Percentiles rank a stretch among this genome's conserved stretches.
phyloP scores from a whole-genome alignment of 2,888 invertebrate genomes.

The Ashinkailepas kermadecensis region DNA sequence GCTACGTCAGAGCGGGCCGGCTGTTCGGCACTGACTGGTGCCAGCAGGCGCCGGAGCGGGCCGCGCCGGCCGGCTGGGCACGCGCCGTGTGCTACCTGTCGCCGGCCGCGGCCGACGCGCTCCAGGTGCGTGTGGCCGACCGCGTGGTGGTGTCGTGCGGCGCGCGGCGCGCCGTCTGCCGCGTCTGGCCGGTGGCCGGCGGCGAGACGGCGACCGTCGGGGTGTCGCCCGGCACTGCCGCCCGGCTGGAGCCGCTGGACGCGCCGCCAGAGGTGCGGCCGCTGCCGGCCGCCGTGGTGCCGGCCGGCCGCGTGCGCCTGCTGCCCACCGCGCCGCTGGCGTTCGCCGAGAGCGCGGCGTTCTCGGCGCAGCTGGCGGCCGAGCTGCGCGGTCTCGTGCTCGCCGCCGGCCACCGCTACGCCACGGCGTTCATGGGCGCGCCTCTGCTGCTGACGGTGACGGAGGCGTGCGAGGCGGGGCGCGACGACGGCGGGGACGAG shows the following conservation, averaged over 20 bases:
- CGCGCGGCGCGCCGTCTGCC: slow-evolving; percentile 1
- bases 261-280: neutral
- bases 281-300: neutral
- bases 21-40: neutral
- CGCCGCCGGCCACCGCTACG: neutral
- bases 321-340: neutral
- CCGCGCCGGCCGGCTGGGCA: neutral
- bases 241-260: neutral
- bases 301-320: neutral
- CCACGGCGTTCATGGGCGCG: neutral
- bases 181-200: neutral
- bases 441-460: neutral
- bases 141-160: neutral
- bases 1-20: neutral
- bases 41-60: neutral
- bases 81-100: neutral
- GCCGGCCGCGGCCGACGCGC: neutral
- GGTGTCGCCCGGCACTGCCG: neutral
- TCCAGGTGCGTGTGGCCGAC: neutral
- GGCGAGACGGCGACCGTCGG: neutral
- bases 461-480: neutral
- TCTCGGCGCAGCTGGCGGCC: neutral
- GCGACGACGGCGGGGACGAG: neutral
- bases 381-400: neutral
- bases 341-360: neutral